Conservation (phyloP, 2,888 invertebrate genomes). For the Lepidochitona cinerea region DNA sequence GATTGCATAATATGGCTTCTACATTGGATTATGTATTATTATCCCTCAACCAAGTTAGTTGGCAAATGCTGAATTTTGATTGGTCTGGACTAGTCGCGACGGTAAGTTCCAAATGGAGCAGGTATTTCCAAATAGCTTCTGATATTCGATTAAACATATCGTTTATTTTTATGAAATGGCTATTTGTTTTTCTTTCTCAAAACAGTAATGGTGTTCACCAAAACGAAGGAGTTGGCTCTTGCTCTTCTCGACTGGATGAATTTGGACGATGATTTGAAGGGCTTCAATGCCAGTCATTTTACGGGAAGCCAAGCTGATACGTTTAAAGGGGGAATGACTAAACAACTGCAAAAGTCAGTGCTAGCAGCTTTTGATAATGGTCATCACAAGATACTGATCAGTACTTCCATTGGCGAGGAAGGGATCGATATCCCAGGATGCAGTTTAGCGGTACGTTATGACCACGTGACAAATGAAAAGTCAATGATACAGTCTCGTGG, state of each 20-base stretch:
- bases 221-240: neutral
- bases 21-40: too few species aligned
- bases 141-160: too few species aligned
- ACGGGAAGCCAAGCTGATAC: neutral
- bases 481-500: neutral
- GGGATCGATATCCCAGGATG: neutral
- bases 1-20: too few species aligned
- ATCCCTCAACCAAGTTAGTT: too few species aligned
- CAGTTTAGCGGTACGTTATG: neutral
- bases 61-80: too few species aligned
- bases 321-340: neutral
- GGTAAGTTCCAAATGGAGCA: too few species aligned
- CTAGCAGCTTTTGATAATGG: neutral
- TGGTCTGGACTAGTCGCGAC: too few species aligned
- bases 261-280: neutral
- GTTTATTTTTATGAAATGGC: too few species aligned
- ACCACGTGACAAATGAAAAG: neutral
- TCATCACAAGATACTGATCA: neutral
- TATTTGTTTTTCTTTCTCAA: too few species aligned
- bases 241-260: neutral
- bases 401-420: neutral
- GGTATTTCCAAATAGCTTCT: too few species aligned
- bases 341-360: neutral
- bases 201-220: neutral
- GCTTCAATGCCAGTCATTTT: neutral